A percentile compares a stretch with the other conserved stretches of the same genome.
These are phyloP conservation scores for Plectrocnemia conspersa DNA, from an alignment of 1,140 invertebrate species.

Conservation along the genomic window DNA sequence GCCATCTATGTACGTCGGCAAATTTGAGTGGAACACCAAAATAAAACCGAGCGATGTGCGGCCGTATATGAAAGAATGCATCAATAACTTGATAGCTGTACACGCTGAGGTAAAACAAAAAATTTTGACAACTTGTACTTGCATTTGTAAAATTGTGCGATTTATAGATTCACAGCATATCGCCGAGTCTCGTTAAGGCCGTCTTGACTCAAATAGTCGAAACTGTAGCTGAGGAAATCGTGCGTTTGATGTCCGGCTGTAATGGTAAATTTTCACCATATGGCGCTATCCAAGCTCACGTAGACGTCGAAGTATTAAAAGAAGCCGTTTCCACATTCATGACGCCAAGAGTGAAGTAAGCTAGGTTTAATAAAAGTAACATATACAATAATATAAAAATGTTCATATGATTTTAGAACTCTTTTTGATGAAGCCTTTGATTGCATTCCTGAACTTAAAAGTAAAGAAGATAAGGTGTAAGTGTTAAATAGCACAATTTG, in stretches of 20 bases:
- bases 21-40: conserved; percentile 80
- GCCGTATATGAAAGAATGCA: conserved; percentile 88
- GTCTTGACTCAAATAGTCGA: conserved; percentile 84
- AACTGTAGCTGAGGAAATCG: conserved; percentile 86
- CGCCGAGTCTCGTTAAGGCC: conserved; percentile 66
- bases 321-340: conserved; percentile 52
- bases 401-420: conserved; percentile 41
- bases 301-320: conserved; percentile 58
- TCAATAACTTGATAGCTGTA: conserved; percentile 87
- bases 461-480: conserved; percentile 46
- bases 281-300: conserved; percentile 64
- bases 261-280: conserved; percentile 57
- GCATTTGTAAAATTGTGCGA: too few relatives aligned
- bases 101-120: conserved; percentile 90
- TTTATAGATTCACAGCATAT: conserved; percentile 70
- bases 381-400: conserved; percentile 5
- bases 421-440: conserved; percentile 61
- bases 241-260: conserved; percentile 70
- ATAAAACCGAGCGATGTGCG: conserved; percentile 70
- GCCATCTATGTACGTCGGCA: conserved; percentile 88
- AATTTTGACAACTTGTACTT: too few relatives aligned
- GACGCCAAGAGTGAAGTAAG: conserved; percentile 55
- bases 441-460: conserved; percentile 52
- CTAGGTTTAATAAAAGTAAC: conserved; percentile 14
- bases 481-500: too few relatives aligned